These are phyloP conservation scores for Incurvaria masculella DNA, from an alignment of 2,888 invertebrate genomes.

Conservation along the genomic window DNA sequence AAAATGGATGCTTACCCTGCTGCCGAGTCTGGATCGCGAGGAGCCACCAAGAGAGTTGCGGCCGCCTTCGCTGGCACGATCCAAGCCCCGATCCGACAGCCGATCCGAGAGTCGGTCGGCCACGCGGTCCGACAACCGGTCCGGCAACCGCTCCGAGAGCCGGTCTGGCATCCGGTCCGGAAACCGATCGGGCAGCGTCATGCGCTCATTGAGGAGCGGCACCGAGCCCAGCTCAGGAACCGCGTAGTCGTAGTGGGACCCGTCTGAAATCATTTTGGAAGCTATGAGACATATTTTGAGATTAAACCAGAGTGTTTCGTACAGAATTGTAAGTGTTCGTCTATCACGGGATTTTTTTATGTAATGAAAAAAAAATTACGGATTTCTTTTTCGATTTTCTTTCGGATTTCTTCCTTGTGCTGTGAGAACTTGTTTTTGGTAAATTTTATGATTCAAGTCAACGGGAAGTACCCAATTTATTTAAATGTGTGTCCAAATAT, in stretches of 20 bases:
- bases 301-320: too few relatives aligned
- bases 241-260: conserved; percentile 71
- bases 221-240: conserved; percentile 72
- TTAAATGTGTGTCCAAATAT: too few relatives aligned
- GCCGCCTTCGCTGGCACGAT: neutral
- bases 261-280: conserved; percentile 40
- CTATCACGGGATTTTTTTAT: too few relatives aligned
- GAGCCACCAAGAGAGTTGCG: conserved; percentile 24
- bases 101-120: conserved; percentile 28
- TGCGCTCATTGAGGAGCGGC: conserved; percentile 56
- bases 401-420: neutral
- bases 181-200: conserved; percentile 17
- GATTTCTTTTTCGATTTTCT: neutral
- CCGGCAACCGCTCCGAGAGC: conserved; percentile 1
- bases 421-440: neutral
- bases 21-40: conserved; percentile 29
- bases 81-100: conserved; percentile 23
- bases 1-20: conserved; percentile 22
- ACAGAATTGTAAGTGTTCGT: too few relatives aligned
- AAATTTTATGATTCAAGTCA: neutral
- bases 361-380: conserved; percentile 3
- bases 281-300: neutral
- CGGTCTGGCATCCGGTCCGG: conserved; percentile 21
- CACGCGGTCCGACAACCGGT: conserved; percentile 18
- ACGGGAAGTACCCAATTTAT: neutral